phyloP scores from a whole-genome alignment of 2,797 vertebrate species.

The Sphenodon punctatus region DNA sequence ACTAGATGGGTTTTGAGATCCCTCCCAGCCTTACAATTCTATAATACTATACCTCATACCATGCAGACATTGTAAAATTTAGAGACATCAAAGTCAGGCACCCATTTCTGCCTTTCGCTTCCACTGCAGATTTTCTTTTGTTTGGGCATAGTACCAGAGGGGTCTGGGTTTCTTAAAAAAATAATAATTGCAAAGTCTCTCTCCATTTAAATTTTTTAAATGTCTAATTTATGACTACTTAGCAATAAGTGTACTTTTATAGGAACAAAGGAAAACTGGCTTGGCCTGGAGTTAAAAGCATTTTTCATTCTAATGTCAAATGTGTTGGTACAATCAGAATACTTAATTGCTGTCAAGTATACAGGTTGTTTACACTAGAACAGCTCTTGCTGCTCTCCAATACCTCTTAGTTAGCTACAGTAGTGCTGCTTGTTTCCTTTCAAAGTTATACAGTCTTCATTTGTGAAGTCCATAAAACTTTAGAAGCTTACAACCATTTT shows the following conservation, averaged over 20 bases:
- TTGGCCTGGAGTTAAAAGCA: not conserved
- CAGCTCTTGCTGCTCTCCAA: not conserved
- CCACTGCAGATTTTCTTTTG: not conserved
- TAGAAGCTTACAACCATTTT: not conserved
- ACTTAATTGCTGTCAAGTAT: not conserved
- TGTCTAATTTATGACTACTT: no score
- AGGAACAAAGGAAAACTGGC: not conserved
- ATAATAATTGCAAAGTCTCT: no score
- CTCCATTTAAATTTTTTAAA: no score
- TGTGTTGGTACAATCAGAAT: not conserved
- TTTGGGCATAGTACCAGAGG: not conserved
- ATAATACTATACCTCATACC: no score
- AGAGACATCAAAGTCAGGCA: not conserved
- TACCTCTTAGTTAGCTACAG: not conserved
- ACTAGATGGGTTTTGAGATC: no score
- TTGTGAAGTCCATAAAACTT: not conserved
- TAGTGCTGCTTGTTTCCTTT: not conserved
- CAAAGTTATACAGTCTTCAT: not conserved
- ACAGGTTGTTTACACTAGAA: not conserved
- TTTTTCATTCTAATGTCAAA: not conserved
- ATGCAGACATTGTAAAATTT: no score
- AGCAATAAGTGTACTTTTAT: not conserved
- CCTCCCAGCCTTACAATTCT: no score
- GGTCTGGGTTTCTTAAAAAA: not conserved
- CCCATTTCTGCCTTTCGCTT: not conserved